phyloP scores from a whole-genome alignment of 2,797 vertebrate species.

The Anas capensis region DNA sequence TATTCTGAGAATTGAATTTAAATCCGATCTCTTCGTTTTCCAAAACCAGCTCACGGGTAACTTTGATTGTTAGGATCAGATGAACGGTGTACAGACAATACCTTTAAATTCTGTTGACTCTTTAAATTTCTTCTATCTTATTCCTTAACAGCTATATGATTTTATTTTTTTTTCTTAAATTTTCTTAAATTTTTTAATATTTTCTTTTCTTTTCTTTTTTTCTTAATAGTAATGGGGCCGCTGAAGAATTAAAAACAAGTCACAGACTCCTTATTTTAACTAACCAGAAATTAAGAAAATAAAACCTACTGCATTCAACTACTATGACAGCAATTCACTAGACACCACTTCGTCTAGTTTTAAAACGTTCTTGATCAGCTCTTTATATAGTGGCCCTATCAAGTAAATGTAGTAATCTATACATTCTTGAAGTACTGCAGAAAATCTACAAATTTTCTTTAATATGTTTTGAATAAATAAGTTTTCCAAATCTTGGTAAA shows the following conservation, averaged over 20 bases:
- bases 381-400: not conserved
- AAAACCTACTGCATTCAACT: not conserved
- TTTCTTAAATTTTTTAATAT: too few relatives aligned
- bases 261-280: not conserved
- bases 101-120: not conserved
- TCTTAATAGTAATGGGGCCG: not conserved
- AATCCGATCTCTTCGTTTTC: not conserved
- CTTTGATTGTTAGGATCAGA: not conserved
- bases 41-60: not conserved
- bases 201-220: not conserved
- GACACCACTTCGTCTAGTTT: not conserved
- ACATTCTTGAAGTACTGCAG: not conserved
- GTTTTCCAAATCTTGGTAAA: not conserved
- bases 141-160: not conserved
- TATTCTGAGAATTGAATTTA: not conserved
- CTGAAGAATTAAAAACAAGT: not conserved
- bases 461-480: not conserved
- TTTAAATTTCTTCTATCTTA: not conserved
- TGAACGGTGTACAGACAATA: accelerated
- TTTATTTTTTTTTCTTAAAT: too few relatives aligned
- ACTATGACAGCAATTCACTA: not conserved
- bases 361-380: not conserved
- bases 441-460: not conserved
- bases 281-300: not conserved
- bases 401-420: not conserved